Base-by-base conservation (phyloP, 1,140 invertebrate genomes). In the Samia ricini region DNA sequence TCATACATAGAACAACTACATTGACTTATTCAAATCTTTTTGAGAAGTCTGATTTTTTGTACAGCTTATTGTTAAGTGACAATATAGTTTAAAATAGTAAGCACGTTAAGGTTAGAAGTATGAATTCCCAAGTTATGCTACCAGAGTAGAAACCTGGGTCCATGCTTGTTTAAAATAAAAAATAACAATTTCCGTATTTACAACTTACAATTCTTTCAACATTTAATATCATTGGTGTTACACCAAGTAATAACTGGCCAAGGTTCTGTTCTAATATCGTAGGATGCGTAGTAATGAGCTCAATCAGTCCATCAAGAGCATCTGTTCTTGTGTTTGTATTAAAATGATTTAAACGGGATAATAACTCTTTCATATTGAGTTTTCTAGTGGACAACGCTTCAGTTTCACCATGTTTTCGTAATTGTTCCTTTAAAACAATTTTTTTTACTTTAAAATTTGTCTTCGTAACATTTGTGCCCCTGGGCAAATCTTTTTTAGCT, bases 391-490 rank as follows among this genome's bases (percentile, higher is more conserved):
- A 95, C 23, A 95, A 89, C 29, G 94, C 92, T 72, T 94, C 92
- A 2, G 90, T 83, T 26, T 91, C 87, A 62, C 89, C 84, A 59
- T 93, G 92, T 51, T 93, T 92, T 74, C 94, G 95, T 0, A 97
- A 85, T 77, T 97, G 96, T 74, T 95, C 93, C 60, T 92, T 92
- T 42, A 98, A 92, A 7, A 96, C 88, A 70, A 98, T 97, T 78
- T 97, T 96, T 72, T 95, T 95, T 1, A 97, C 93, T 93, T 97
- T 97, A 77, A 98, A 98, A 72, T 94, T 93, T 0, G 96, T 95
- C 79, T 97, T 94, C 0, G 97, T 98, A 2, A 96, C 93, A 92
- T 98, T 98, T 50, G 94, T 93, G 12, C 95, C 94, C 88, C 95
- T 96, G 0, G 95, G 94, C 51, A 95, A 79, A 90, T 93, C 72